Evolutionary conservation across 2,113 vertebrate species (phyloP).

Genomic region (Phylloscopus whistleri): DNA sequence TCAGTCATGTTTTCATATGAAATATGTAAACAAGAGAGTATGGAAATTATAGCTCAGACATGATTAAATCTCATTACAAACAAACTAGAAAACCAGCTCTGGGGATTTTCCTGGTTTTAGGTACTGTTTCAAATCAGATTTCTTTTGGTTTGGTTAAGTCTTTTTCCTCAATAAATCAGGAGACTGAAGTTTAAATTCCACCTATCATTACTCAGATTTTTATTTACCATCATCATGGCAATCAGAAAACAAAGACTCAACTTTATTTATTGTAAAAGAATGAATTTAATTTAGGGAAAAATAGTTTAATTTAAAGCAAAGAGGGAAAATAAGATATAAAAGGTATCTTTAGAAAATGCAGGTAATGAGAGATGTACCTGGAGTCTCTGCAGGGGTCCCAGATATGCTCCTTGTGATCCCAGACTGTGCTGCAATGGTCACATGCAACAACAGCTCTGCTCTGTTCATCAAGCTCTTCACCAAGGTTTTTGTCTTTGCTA

Average conservation of each 20-base stretch:
- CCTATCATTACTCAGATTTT: neutral
- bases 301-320: neutral
- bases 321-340: neutral
- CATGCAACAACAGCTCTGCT: conserved; percentile 90
- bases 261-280: neutral
- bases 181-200: neutral
- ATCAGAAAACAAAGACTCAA: neutral
- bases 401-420: conserved; percentile 85
- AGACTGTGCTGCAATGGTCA: conserved; percentile 95
- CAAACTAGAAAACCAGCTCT: neutral
- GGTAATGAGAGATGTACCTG: conserved; percentile 71
- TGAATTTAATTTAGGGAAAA: neutral
- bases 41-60: neutral
- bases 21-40: neutral
- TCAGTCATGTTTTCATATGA: neutral
- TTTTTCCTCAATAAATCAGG: neutral
- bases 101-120: neutral
- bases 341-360: neutral
- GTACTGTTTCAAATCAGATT: neutral
- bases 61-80: neutral
- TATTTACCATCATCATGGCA: neutral
- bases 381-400: conserved; percentile 87
- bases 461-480: conserved; percentile 97
- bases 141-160: neutral
- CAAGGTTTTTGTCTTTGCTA: conserved; percentile 89